phyloP scores from a whole-genome alignment of 1,140 invertebrate genomes.

The Caenorhabditis latens region DNA sequence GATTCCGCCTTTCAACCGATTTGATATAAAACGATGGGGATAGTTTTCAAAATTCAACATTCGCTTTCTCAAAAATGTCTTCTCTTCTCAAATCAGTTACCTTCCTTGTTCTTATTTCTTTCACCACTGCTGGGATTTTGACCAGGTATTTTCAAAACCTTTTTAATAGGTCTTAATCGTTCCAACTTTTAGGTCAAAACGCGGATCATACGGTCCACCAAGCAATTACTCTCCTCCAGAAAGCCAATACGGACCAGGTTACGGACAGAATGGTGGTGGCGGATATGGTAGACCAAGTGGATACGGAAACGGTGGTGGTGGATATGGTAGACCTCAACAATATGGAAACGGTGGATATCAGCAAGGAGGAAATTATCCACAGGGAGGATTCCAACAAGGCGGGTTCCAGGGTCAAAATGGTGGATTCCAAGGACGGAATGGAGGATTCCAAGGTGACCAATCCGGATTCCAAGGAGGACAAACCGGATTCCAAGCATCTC shows the following conservation, averaged over 20 bases:
- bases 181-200: neutral
- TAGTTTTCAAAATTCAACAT: conserved; percentile 19
- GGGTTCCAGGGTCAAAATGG: conserved; percentile 31
- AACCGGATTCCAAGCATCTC: conserved; percentile 19
- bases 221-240: conserved; percentile 36
- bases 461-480: conserved; percentile 22
- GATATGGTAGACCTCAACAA: conserved; percentile 31
- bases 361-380: conserved; percentile 36
- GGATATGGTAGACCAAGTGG: conserved; percentile 19
- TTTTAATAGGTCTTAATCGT: neutral
- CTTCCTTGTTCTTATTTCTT: neutral
- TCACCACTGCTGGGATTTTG: neutral
- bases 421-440: conserved; percentile 25
- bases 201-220: conserved; percentile 37
- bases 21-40: conserved; percentile 11
- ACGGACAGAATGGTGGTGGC: conserved; percentile 14
- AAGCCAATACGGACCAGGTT: conserved; percentile 1
- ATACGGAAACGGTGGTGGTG: conserved; percentile 19
- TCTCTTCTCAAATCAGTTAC: neutral
- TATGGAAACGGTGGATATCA: conserved; percentile 40
- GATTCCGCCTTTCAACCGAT: conserved; percentile 14
- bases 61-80: conserved; percentile 20
- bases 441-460: conserved; percentile 27
- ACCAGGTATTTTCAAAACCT: neutral
- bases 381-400: neutral